Evolutionary conservation across 2,888 invertebrate genomes (phyloP), one percentile per base, ranked within the genome.

Genomic region (Thera britannica): DNA sequence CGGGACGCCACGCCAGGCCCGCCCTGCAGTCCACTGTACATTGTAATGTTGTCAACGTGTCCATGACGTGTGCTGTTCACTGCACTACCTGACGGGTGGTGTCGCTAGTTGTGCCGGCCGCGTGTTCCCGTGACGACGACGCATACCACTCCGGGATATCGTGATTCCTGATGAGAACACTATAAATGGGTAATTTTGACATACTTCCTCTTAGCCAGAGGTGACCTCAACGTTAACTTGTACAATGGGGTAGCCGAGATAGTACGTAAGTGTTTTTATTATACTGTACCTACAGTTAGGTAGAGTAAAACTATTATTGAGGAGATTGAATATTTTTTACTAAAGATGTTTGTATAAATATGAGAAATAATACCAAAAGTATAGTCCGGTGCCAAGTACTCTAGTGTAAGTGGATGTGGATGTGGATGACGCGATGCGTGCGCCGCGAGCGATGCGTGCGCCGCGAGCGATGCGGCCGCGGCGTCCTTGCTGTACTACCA

Each of bases 361-460:
- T 65, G 46, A 36, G 56, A 62, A 62, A 41, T 23, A 56, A 55
- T 36, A 49, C 44, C 62, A 59, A 59, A 54, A 58, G 46, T 69
- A 59, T 48, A 62, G 65, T 65, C 59, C 65, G 62, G 69, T 69
- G 69, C 69, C 69, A 74, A 72, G 61, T 70, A 65, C 41, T 52
- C 51, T 71, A 73, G 70, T 48, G 2, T 56, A 41, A 23, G 12
- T 34, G 34, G 5, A 12, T 49, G 12, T 34, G 34, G 5, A 12
- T 49, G 12, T 11, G 3, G 48, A 12, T 12, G 12, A 49, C 12
- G 49, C 2, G 49, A 34, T 38, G 12, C 5, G 49, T 0, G 11
- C 56, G 23, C 23, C 23, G 23, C 23, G 23, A 23, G 23, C 34
- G 23, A 23, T 9, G 34, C 54, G 54, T 35, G 23, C 34, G 9